A percentile compares a stretch with the other conserved stretches of the same genome.
These are phyloP conservation scores for Heliconius cydno DNA, from an alignment of 2,888 invertebrate genomes.

Conservation along the genomic window DNA sequence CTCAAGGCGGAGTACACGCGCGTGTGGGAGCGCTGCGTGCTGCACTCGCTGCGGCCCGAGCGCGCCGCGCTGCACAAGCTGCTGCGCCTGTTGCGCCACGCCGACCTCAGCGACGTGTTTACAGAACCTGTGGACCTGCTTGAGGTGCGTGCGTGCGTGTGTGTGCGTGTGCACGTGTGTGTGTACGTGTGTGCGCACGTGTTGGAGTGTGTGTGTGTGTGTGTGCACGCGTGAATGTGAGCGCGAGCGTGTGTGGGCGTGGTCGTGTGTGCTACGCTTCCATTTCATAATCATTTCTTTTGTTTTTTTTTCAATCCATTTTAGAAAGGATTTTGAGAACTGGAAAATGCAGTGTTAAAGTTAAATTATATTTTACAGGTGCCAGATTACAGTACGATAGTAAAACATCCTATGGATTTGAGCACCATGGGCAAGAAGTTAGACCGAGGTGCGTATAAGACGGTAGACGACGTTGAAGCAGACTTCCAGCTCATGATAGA, in stretches of 20 bases:
- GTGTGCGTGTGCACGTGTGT: no score
- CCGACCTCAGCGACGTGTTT: slow-evolving; percentile 94
- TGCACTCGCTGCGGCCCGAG: slow-evolving; percentile 92
- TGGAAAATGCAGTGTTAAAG: not conserved
- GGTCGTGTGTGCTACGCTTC: no score
- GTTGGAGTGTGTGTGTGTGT: not conserved
- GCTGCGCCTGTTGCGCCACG: slow-evolving; percentile 88
- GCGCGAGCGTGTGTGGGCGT: no score
- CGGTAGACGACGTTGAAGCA: slow-evolving; percentile 90
- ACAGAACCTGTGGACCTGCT: slow-evolving; percentile 95
- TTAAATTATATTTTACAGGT: slow-evolving; percentile 77
- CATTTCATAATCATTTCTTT: no score
- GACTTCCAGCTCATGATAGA: slow-evolving; percentile 98
- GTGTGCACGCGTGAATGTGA: no score
- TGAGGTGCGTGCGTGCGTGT: slow-evolving; percentile 78
- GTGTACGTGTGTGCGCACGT: no score
- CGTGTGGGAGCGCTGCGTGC: slow-evolving; percentile 90
- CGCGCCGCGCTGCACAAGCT: slow-evolving; percentile 90
- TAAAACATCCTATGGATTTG: slow-evolving; percentile 77
- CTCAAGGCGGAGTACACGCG: slow-evolving; percentile 94
- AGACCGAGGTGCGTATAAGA: slow-evolving; percentile 85
- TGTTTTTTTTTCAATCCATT: no score
- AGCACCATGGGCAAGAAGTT: slow-evolving; percentile 91
- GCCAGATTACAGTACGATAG: slow-evolving; percentile 90
- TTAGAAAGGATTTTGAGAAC: no score